These are phyloP conservation scores for Darevskia nairensis DNA, from an alignment of 2,797 vertebrate species.

Conservation along the genomic window DNA sequence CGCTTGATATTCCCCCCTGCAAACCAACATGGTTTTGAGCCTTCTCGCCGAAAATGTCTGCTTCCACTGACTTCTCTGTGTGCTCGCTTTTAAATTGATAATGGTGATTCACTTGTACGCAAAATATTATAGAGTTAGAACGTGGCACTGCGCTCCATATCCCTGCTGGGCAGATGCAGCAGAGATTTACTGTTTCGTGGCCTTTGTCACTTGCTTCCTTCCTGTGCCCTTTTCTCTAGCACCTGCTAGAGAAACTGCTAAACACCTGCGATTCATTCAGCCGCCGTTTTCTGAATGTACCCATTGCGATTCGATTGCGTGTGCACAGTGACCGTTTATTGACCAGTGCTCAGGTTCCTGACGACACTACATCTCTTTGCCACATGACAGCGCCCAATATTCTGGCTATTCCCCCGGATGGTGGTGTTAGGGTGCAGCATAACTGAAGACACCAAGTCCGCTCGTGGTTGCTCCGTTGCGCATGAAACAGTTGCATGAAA, in stretches of 20 bases:
- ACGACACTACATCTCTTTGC: not conserved
- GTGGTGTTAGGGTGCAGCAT: no score
- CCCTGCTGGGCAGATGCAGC: not conserved
- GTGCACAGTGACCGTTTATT: no score
- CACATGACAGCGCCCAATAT: not conserved
- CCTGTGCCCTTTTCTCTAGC: not conserved
- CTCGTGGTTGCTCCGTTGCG: not conserved
- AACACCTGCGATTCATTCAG: not conserved
- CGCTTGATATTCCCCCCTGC: not conserved
- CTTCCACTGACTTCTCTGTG: not conserved
- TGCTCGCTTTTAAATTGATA: not conserved
- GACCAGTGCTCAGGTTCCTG: not conserved
- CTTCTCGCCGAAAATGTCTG: not conserved
- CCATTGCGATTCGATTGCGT: not conserved
- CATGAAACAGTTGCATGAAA: not conserved
- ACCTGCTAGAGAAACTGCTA: no score
- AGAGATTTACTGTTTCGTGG: not conserved
- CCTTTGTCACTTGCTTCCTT: no score
- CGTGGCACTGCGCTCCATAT: no score
- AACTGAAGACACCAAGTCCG: not conserved
- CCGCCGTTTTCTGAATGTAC: not conserved
- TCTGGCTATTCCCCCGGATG: not conserved
- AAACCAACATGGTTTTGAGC: not conserved
- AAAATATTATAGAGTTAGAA: not conserved
- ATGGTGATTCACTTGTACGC: not conserved